Conservation (phyloP, 2,797 vertebrate genomes). For the Gallirallus australis region DNA sequence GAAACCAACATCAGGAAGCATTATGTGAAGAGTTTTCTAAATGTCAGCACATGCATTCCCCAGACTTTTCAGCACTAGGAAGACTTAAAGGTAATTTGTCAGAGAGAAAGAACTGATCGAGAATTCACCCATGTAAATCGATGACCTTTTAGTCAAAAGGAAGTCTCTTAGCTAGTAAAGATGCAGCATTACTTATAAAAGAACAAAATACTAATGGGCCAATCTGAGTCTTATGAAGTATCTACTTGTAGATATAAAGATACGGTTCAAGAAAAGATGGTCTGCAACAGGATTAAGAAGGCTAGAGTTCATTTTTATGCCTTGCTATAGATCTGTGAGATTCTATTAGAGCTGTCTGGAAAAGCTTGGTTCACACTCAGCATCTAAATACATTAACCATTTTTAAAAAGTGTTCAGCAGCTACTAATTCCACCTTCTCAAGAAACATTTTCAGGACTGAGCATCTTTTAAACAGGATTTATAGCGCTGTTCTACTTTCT, state of each 20-base stretch:
- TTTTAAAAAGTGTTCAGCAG: not conserved
- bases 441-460: not conserved
- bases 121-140: slow-evolving; percentile 74
- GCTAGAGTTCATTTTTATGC: slow-evolving; percentile 22
- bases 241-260: slow-evolving; percentile 42
- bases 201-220: slow-evolving; percentile 70
- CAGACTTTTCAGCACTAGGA: slow-evolving; percentile 51
- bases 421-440: not conserved
- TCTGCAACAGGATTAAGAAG: slow-evolving; percentile 9
- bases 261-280: slow-evolving; percentile 39
- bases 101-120: slow-evolving; percentile 68
- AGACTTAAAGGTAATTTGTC: slow-evolving; percentile 73
- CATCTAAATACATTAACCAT: not conserved
- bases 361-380: slow-evolving; percentile 1
- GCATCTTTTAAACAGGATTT: not conserved
- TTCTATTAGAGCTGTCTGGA: slow-evolving; percentile 20
- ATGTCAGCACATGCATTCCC: slow-evolving; percentile 67
- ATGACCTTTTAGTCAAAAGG: slow-evolving; percentile 73
- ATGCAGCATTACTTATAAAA: slow-evolving; percentile 61
- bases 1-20: slow-evolving; percentile 66
- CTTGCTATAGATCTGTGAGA: not conserved
- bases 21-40: slow-evolving; percentile 70
- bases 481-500: not conserved
- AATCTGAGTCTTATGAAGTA: slow-evolving; percentile 43
- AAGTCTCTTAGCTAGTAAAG: slow-evolving; percentile 70